Base-by-base conservation (phyloP, 2,797 vertebrate species). In the Hippopotamyrus pictus region DNA sequence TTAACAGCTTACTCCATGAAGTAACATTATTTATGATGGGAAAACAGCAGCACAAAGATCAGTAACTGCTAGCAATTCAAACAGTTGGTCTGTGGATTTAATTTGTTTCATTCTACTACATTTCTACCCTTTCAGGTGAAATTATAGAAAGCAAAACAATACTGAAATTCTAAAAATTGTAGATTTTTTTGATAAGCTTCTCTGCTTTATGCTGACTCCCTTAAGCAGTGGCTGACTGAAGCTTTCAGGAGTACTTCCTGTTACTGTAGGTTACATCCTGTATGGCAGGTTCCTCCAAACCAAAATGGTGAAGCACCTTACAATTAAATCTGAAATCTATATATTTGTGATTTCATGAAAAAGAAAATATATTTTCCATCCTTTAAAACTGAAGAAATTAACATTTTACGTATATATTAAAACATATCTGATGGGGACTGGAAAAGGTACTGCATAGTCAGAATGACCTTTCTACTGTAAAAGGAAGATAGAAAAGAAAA, bases 401-500 rank as follows among this genome's bases (percentile, higher is more conserved):
- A 19, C 73, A 79, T 41, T 79, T 79, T 79, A 79, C 7, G 17
- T 41, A 44, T 41, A 44, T 79, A 79, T 79, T 79, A 79, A 79
- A n/a, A 79, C 73, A 44, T 41, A n/a, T 33, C 29, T 79, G 73
- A 79, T 44, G 73, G 17, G 69, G 73, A 44, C 73, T 41, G 73
- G 73, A 44, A 79, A 79, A 79, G 73, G 73, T 79, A 44, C 73
- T 44, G 73, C 37, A 79, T 44, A 44, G 73, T 79, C 96, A 19
- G 73, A 79, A 79, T 79, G 37, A 79, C 73, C 73, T 8, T 41
- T 79, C 97, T 99, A 99, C 97, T 97, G 96, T 97, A 98, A 97
- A 98, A 98, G 98, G 97, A 97, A 97, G 97, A 97, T 99, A 99
- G 98, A 97, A 99, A 98, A 99, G 98, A 99, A 97, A 97, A 97